A percentile compares a stretch with the other conserved stretches of the same genome.
phyloP scores from a whole-genome alignment of 2,888 invertebrate genomes.

The Gibbula magus region DNA sequence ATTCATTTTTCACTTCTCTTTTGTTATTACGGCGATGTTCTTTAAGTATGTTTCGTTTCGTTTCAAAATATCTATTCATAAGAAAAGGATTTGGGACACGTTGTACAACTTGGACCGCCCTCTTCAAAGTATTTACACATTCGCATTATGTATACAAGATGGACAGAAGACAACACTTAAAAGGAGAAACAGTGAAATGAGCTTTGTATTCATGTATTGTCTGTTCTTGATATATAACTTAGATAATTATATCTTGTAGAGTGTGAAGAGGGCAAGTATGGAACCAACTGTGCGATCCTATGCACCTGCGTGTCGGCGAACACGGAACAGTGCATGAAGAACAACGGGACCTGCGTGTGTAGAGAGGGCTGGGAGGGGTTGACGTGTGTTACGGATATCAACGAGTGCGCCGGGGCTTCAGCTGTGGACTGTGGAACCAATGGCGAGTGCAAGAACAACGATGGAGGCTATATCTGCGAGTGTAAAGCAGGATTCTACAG shows the following conservation, averaged over 20 bases:
- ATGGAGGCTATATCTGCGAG: slow-evolving; percentile 21
- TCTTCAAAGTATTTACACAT: too few species aligned
- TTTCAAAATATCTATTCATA: too few species aligned
- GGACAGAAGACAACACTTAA: too few species aligned
- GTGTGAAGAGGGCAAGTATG: not conserved
- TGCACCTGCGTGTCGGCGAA: not conserved
- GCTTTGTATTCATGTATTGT: too few species aligned
- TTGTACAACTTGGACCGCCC: too few species aligned
- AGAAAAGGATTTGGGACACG: too few species aligned
- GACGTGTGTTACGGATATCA: slow-evolving; percentile 10
- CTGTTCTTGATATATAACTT: too few species aligned
- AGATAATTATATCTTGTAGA: not conserved
- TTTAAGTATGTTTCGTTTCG: too few species aligned
- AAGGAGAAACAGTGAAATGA: too few species aligned
- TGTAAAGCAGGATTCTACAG: slow-evolving; percentile 18
- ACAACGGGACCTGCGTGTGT: not conserved
- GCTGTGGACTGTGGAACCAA: not conserved
- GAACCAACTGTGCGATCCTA: not conserved
- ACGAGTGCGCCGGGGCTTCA: not conserved
- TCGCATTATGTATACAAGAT: too few species aligned
- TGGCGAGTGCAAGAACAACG: slow-evolving; percentile 22
- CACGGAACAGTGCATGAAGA: not conserved
- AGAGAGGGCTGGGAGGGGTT: not conserved
- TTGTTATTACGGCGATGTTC: too few species aligned
- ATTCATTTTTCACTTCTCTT: too few species aligned